Percentiles rank a stretch among this genome's conserved stretches.
phyloP scores from a whole-genome alignment of 2,888 invertebrate genomes.

The Macaria liturata region DNA sequence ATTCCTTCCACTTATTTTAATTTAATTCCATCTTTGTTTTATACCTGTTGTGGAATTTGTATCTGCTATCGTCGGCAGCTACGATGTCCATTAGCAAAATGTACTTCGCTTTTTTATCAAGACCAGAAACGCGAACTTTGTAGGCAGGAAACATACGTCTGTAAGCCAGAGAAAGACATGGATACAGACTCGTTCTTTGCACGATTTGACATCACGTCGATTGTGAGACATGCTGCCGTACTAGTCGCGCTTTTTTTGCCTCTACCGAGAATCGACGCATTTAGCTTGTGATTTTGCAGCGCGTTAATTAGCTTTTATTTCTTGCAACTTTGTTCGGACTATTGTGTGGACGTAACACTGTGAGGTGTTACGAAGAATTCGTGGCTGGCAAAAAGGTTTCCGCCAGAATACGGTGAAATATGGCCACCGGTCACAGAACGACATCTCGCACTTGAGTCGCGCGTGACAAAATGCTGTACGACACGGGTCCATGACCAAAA shows the following conservation, averaged over 20 bases:
- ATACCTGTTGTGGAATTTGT: constrained; percentile 97
- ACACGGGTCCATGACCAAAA: constrained; percentile 39
- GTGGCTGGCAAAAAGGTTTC: constrained; percentile 63
- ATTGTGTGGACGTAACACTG: constrained; percentile 38
- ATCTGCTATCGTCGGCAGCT: constrained; percentile 97
- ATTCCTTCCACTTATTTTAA: constrained; percentile 69
- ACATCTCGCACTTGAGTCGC: constrained; percentile 53
- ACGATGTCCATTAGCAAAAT: constrained; percentile 98
- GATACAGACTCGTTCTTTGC: constrained; percentile 76
- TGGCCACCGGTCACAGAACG: constrained; percentile 63
- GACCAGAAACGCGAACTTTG: constrained; percentile 97
- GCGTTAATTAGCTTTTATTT: constrained; percentile 59
- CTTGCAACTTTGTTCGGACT: constrained; percentile 13
- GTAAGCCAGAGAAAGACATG: constrained; percentile 85
- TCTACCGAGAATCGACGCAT: constrained; percentile 57
- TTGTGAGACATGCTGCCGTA: constrained; percentile 75
- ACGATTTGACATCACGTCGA: constrained; percentile 80
- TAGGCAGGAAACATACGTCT: constrained; percentile 99
- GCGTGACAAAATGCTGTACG: constrained; percentile 62
- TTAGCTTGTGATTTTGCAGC: constrained; percentile 78
- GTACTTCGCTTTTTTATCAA: constrained; percentile 99
- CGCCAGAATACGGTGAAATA: constrained; percentile 60
- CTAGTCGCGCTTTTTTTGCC: constrained; percentile 70
- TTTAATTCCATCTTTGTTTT: constrained; percentile 75
- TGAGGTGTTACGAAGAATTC: constrained; percentile 68